A percentile compares a stretch with the other conserved stretches of the same genome.
These are phyloP conservation scores for Phalacrocorax carbo DNA, from an alignment of 2,113 vertebrate genomes.

Conservation along the genomic window DNA sequence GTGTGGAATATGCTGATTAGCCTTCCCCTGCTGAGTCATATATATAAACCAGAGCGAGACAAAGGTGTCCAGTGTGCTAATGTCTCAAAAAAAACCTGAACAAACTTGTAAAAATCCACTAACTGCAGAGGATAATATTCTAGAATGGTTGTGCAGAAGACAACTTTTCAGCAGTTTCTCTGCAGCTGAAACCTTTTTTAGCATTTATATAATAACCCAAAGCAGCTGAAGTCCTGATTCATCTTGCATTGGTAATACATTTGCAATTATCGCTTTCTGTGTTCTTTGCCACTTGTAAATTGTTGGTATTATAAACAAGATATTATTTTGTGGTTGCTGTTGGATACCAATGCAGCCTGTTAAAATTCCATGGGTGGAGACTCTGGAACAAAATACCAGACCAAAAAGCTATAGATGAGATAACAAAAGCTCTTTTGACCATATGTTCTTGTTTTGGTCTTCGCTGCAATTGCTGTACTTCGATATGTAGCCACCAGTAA, in stretches of 20 bases:
- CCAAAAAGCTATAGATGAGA: neutral
- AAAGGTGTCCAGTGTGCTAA: neutral
- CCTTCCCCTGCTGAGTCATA: conserved; percentile 13
- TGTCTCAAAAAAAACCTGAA: neutral
- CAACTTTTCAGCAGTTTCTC: neutral
- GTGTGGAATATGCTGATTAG: neutral
- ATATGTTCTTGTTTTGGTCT: neutral
- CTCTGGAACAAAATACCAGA: neutral
- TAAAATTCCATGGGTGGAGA: conserved; percentile 2
- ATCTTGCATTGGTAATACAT: neutral
- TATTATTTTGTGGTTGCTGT: neutral
- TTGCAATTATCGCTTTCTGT: neutral
- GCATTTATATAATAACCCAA: neutral
- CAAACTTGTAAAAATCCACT: neutral
- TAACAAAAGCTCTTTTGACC: neutral
- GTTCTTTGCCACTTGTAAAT: neutral
- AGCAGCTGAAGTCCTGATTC: neutral
- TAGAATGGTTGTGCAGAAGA: neutral
- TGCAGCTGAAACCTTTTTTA: neutral
- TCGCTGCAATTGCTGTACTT: neutral
- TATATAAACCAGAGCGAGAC: neutral
- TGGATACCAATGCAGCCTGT: neutral
- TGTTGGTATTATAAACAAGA: neutral
- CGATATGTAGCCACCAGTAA: neutral
- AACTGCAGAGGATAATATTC: neutral